Conservation (phyloP, 2,113 vertebrate genomes). For the Rhynchopsitta pachyrhyncha region DNA sequence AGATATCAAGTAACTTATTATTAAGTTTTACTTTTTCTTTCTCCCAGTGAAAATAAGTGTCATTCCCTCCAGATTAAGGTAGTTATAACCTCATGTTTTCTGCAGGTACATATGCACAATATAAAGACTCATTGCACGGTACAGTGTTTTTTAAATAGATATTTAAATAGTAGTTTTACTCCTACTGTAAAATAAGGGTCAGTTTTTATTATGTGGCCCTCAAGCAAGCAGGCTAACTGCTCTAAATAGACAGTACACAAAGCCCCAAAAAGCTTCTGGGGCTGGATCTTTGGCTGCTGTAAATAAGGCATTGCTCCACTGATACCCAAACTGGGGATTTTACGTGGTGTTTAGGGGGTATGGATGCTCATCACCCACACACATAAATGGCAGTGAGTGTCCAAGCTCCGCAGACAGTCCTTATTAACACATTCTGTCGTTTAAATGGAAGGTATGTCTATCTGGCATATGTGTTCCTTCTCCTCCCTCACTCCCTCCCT, state of each 20-base stretch:
- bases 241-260: constrained; percentile 65
- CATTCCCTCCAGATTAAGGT: constrained; percentile 49
- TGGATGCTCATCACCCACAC: constrained; percentile 46
- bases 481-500: constrained; percentile 6
- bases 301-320: constrained; percentile 56
- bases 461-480: constrained; percentile 40
- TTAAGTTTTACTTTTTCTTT: constrained; percentile 59
- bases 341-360: constrained; percentile 50
- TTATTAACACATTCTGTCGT: constrained; percentile 20
- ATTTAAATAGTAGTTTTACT: constrained; percentile 57
- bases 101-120: constrained; percentile 72
- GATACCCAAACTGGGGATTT: constrained; percentile 36
- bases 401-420: constrained; percentile 19
- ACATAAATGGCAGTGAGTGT: constrained; percentile 5
- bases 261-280: constrained; percentile 37
- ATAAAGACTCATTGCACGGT: constrained; percentile 71
- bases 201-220: constrained; percentile 35
- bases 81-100: constrained; percentile 62
- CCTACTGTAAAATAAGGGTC: constrained; percentile 63
- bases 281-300: constrained; percentile 59
- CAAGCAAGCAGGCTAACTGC: constrained; percentile 61
- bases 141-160: constrained; percentile 59
- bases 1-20: constrained; percentile 64
- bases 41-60: constrained; percentile 51
- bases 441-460: constrained; percentile 46